Conservation (phyloP, 23 tunicate species). For the Ciona savignyi region DNA sequence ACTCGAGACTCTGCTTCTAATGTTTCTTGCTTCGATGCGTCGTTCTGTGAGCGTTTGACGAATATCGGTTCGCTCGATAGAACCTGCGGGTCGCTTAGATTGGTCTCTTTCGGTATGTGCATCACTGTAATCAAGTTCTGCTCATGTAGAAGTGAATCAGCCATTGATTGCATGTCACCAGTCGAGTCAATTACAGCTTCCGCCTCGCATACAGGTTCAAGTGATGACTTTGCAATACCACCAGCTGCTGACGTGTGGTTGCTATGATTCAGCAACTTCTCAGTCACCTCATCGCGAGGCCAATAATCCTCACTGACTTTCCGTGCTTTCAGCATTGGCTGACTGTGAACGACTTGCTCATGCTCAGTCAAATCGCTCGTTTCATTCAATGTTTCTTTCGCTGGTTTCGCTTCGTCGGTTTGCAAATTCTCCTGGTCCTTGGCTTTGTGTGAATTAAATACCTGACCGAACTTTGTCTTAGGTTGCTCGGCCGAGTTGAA, state of each 20-base stretch:
- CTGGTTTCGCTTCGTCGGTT: background rate
- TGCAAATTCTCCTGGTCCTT: background rate
- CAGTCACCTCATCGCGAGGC: conserved; percentile 88
- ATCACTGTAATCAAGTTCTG: background rate
- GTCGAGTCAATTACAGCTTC: background rate
- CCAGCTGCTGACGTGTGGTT: background rate
- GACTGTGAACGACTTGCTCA: conserved; percentile 17
- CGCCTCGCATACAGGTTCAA: background rate
- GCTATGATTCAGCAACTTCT: conserved; percentile 31
- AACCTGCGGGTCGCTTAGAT: conserved; percentile 20
- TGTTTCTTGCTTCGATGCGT: background rate
- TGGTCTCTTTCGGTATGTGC: conserved; percentile 36
- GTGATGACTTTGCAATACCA: background rate
- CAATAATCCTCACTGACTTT: conserved; percentile 79
- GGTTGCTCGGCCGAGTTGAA: conserved; percentile 3
- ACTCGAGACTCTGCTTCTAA: background rate
- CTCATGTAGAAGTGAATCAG: background rate
- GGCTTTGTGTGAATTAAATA: background rate
- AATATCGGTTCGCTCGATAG: background rate
- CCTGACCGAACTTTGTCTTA: conserved; percentile 24
- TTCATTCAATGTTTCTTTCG: background rate
- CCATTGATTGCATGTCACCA: background rate
- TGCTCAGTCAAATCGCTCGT: background rate
- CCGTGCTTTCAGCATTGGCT: conserved; percentile 53
- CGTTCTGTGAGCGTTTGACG: background rate